Evolutionary conservation across 1,140 invertebrate species (phyloP), one percentile per base, ranked within the genome.

Genomic region (Eueides isabella): DNA sequence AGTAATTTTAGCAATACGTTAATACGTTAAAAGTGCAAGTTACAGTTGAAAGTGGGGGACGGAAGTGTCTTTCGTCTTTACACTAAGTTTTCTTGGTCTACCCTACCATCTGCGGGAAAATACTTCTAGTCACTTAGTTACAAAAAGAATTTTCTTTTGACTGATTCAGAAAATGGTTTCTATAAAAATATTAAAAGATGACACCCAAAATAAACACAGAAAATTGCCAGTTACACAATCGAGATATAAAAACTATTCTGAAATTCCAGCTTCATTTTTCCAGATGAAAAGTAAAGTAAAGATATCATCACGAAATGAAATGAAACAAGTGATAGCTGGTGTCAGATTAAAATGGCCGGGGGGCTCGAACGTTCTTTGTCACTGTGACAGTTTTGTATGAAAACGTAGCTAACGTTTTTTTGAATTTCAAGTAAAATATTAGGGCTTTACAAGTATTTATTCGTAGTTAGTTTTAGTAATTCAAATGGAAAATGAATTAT

Each of bases 161-260:
- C n/a, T 44, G 6, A 19, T 16, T n/a, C n/a, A 44, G 16, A 19
- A 44, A 44, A 44, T 44, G n/a, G n/a, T 16, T 44, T 44, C n/a
- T 44, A 7, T 16, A 44, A n/a, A n/a, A 44, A 44, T n/a, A 6
- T 44, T 16, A 44, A 23, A 26, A 11, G n/a, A 55, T 23, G 48
- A 55, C 9, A 63, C 5, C 12, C 28, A 30, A 29, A 63, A 63
- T 30, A 16, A 61, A 6, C 28, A 14, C 0, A 63, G 30, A n/a
- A 31, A 23, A 55, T 55, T 55, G 48, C 48, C n/a, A 26, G 48
- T 26, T 55, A 55, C 48, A 55, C 48, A 55, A 55, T 55, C 48
- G 9, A 26, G 48, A 55, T 55, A 55, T 55, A 55, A 55, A 55
- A 55, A 23, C 48, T 55, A 11, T 55, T 55, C 48, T 11, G 48